Evolutionary conservation across 2,888 invertebrate genomes (phyloP).

Genomic region (Drepanosiphum platanoidis): DNA sequence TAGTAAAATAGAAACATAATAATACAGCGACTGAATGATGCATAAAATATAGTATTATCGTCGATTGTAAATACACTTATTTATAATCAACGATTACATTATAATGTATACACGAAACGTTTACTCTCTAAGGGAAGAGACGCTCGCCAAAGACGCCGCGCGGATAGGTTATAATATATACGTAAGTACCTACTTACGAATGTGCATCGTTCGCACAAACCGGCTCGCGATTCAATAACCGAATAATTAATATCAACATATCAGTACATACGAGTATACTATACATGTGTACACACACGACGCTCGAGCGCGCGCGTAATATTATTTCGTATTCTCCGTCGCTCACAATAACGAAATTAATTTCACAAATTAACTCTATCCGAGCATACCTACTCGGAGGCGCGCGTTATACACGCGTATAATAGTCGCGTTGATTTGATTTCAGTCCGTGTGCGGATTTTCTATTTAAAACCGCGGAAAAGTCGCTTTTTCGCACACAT

Average conservation of each 20-base stretch:
- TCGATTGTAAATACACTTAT: no score
- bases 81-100: no score
- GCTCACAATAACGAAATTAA: no score
- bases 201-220: background rate
- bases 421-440: background rate
- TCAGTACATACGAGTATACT: no score
- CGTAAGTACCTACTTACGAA: no score
- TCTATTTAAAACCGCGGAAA: background rate
- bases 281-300: background rate
- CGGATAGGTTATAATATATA: no score
- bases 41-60: no score
- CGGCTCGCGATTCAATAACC: conserved; percentile 28
- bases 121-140: background rate
- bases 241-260: conserved; percentile 33
- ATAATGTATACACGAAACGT: background rate
- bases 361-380: conserved; percentile 45
- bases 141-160: background rate
- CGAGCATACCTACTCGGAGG: no score
- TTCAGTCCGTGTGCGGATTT: background rate
- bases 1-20: no score
- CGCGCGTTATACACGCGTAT: no score
- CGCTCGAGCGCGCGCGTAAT: background rate
- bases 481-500: background rate
- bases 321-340: background rate
- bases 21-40: no score